phyloP scores from a whole-genome alignment of 2,113 vertebrate genomes.

The Oostethus manadensis region DNA sequence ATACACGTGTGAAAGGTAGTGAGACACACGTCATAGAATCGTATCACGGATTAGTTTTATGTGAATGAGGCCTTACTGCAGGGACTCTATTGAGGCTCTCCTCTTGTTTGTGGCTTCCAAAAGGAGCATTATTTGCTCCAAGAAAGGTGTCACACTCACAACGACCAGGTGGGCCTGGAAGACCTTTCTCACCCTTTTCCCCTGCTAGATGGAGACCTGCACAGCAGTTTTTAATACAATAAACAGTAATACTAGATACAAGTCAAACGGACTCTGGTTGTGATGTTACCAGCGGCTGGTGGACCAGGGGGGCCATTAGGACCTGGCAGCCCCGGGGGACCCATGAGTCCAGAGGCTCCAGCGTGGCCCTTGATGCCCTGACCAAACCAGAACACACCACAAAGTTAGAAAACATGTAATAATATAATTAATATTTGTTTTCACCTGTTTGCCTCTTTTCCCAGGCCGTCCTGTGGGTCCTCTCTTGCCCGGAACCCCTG shows the following conservation, averaged over 20 bases:
- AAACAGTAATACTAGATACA: neutral
- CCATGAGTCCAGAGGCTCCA: conserved; percentile 73
- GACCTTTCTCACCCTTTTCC: conserved; percentile 89
- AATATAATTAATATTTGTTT: neutral
- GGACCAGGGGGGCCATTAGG: conserved; percentile 78
- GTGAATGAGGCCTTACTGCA: conserved; percentile 67
- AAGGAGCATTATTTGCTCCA: conserved; percentile 71
- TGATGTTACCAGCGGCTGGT: conserved; percentile 72
- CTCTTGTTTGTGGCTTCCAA: conserved; percentile 72
- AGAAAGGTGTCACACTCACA: conserved; percentile 78
- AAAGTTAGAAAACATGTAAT: neutral
- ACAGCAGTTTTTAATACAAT: neutral
- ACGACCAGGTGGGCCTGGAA: conserved; percentile 79
- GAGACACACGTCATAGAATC: neutral
- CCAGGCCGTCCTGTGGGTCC: conserved; percentile 65
- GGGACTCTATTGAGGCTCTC: conserved; percentile 75
- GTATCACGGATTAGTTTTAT: neutral
- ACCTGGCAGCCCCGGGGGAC: conserved; percentile 80
- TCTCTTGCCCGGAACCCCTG: conserved; percentile 57
- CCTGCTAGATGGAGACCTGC: conserved; percentile 81
- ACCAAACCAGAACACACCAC: conserved; percentile 33
- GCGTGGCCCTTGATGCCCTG: conserved; percentile 83
- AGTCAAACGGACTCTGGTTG: neutral
- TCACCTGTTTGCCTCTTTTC: conserved; percentile 68
- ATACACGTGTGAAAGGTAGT: conserved; percentile 4